Evolutionary conservation across 2,113 vertebrate genomes (phyloP), one percentile per base, ranked within the genome.

Genomic region (Bos javanicus): DNA sequence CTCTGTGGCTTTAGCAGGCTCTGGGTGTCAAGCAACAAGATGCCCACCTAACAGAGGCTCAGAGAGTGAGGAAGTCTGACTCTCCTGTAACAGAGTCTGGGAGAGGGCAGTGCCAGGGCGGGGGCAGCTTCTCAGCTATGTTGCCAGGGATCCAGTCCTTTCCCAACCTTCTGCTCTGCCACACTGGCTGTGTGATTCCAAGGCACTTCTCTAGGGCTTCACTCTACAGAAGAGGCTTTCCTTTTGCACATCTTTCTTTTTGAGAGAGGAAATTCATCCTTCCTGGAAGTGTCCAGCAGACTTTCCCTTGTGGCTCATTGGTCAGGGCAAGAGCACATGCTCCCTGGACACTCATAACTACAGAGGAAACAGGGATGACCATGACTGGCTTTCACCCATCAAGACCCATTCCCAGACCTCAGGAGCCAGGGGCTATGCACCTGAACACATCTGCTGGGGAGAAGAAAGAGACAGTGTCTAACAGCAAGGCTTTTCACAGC

Each of bases 201-300:
- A 14, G 39, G 30, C 36, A 39, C 15, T n/a, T n/a, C n/a, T n/a
- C 10, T 23, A 0, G 2, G 43, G 60, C 26, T 56, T 89, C 76
- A 4, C 1, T 15, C 1, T 4, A 3, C 0, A 1, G 6, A 52
- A 13, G 28, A 39, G 23, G 16, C 8, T 26, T 91, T 76, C 28
- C 10, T 14, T 30, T 59, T 1, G 9, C 3, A 5, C 15, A 5
- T 11, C 59, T 93, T 2, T 84, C n/a, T 86, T 4, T 62, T 23
- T 56, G 33, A 62, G 33, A 52, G 33, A 50, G 39, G 64, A 33
- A 84, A 74, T 36, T 17, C 33, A 50, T 3, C 9, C 26, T 46
- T 80, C 64, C 57, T 16, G 6, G 25, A 43, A 92, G 26, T 21
- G 82, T 33, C 16, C 36, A 1, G 26, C 7, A 26, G 60, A 54